Base-by-base conservation (phyloP, 2,888 invertebrate genomes). In the Caenorhabditis sulstoni region DNA sequence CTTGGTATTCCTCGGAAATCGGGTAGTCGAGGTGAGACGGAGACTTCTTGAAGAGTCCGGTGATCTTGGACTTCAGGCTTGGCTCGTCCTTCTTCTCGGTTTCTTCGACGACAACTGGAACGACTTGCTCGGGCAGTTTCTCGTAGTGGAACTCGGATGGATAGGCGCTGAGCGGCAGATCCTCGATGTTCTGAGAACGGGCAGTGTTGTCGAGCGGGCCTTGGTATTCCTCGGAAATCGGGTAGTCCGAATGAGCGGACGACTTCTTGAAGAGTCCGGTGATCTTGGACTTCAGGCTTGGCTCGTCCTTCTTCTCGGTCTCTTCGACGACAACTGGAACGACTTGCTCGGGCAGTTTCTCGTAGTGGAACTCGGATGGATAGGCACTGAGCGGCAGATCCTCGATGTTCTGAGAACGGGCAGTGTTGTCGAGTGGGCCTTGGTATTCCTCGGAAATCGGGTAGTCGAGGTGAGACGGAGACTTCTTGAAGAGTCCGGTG, bases 11-110 rank as follows among this genome's bases (percentile, higher is more conserved):
- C 5, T 53, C 53, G 35, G 53, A 53, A n/a, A n/a, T 53, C 35
- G 82, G 82, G 39, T 82, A 82, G 61, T 82, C 81, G 35, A 66
- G 74, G 41, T 82, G 82, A 37, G 82, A 79, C 3, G 74, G 52
- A 7, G 47, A 52, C 47, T 71, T 74, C 53, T 82, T 83, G 81
- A 68, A 59, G n/a, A 55, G 45, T 64, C 76, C 75, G 18, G 49
- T 23, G 35, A 62, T 62, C 65, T 77, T 77, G 57, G 23, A 29
- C n/a, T 47, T 58, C 23, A 61, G 12, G 16, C 16, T n/a, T 23
- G 47, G 45, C n/a, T 61, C 61, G 18, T 61, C 61, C 55, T 55
- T 55, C 41, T 55, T 66, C 66, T 76, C 79, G 58, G 74, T 52
- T n/a, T 62, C 61, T 64, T 66, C 80, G 35, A 67, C 35, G 0